Conservation (phyloP, 2,888 invertebrate species). For the Mechanitis messenoides region DNA sequence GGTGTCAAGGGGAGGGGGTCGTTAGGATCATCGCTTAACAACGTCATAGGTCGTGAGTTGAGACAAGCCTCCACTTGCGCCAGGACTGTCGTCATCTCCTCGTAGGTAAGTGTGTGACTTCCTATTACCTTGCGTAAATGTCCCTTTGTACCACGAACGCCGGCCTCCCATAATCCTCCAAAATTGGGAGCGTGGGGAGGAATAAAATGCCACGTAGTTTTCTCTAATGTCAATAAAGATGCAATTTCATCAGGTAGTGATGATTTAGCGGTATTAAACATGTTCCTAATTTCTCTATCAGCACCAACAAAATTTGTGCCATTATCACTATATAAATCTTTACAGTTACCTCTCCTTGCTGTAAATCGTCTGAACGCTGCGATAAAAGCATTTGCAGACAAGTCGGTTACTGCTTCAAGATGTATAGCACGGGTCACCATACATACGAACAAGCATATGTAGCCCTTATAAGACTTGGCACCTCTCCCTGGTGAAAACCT, state of each 20-base stretch:
- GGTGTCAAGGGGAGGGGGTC: constrained; percentile 26
- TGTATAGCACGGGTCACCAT: constrained; percentile 27
- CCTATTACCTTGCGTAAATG: constrained; percentile 17
- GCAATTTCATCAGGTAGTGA: no score
- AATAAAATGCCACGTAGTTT: constrained; percentile 20
- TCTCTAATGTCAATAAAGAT: no score
- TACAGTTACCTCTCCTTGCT: constrained; percentile 28
- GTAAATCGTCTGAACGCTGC: constrained; percentile 29
- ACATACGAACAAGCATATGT: constrained; percentile 18
- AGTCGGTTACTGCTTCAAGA: constrained; percentile 22
- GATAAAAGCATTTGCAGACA: constrained; percentile 25
- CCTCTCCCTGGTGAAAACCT: constrained; percentile 18
- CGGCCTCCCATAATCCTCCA: constrained; percentile 26
- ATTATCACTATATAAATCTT: constrained; percentile 32
- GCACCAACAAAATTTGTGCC: constrained; percentile 30
- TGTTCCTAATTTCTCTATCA: constrained; percentile 16
- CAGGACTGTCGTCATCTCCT: constrained; percentile 21
- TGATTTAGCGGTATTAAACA: constrained; percentile 4
- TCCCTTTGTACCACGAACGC: constrained; percentile 16
- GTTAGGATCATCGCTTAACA: constrained; percentile 21
- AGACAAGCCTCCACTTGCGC: constrained; percentile 25
- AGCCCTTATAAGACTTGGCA: constrained; percentile 10
- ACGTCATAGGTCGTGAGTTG: constrained; percentile 23
- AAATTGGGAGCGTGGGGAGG: constrained; percentile 24
- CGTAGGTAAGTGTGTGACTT: constrained; percentile 20